Base-by-base conservation (phyloP, 2,888 invertebrate species). In the Xylophagus ater region DNA sequence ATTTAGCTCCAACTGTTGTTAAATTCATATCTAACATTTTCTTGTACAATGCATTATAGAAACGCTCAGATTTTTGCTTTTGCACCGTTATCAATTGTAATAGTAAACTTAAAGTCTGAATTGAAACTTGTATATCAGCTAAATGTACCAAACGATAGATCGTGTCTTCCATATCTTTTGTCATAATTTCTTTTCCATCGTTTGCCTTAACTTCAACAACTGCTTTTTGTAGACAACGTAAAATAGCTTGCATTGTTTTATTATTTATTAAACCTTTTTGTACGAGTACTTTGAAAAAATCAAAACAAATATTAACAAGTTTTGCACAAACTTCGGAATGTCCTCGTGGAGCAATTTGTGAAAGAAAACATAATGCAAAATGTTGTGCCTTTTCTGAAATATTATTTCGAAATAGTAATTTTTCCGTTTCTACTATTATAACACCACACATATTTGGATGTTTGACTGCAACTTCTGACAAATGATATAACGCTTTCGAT, bases 371-470 rank as follows among this genome's bases (percentile, higher is more conserved):
- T 4, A 97, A 72, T 0, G 87, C 84, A 62, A 94, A 96, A 59
- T 90, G 93, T 59, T 96, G 94, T 0, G 94, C 87, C 28, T 82
- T 76, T 2, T 75, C 69, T 0, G 83, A 75, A 36, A 97, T 78
- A 57, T 97, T 94, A 1, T 81, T 74, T 44, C 92, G 78, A 60
- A 90, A 94, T 23, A 98, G 60, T 49, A 98, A 69, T 56, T 85
- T 82, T 62, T 97, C 94, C 3, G 94, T 78, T 60, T 97, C 94
- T 13, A 72, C 70, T 3, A 90, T 70, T 9, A 97, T 84, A 0
- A 90, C 81, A 0, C 72, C 67, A 60, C 93, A 92, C 92, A 96
- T 96, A 49, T 86, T 85, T 0, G 90, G 84, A 66, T 96, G 94
- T 49, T 80, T 75, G 46, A 76, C 73, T 0, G 92, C 69, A 4